Base-by-base conservation (phyloP, 1,140 invertebrate genomes). In the Drosophila melanica region DNA sequence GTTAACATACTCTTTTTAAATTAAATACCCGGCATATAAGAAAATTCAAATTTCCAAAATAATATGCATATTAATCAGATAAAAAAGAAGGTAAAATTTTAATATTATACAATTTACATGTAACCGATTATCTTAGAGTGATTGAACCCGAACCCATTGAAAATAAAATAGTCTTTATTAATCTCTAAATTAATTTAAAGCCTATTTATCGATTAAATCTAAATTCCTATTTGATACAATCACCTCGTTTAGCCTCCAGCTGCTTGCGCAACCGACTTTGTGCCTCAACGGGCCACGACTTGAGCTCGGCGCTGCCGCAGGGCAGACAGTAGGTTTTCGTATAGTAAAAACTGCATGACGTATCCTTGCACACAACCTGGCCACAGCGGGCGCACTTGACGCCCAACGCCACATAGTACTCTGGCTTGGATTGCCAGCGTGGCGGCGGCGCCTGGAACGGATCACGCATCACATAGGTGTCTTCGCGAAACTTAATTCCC, bases 311-410 rank as follows among this genome's bases (percentile, higher is more conserved):
- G 60, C 92, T 87, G 10, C 94, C 95, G 93, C 97, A 98, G 33
- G 92, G 68, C 55, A 94, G 87, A 92, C 97, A 98, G 91, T 95
- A 96, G 57, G 94, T 93, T 91, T 95, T 95, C 6, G 92, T 92
- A 91, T 96, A 97, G 92, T 96, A 97, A 53, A 97, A 86, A 92
- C 96, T 97, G 89, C 97, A 98, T n/a, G 93, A 92, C 58, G 92
- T 87, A 82, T 94, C 94, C 79, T 96, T 94, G 92, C 97, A 98
- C 8, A 97, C 94, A 65, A 93, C 60, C 74, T 94, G 94, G 9
- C 92, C 81, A 93, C 97, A 98, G 2, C 93, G 77, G 44, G 91
- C 90, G 92, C 97, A 98, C 82, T 96, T 93, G 23, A 94, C 93
- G n/a, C 97, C 97, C 7, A 97, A 77, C 1, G 96, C 93, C 23